phyloP scores from a whole-genome alignment of 2,888 invertebrate genomes.

The Rhingia rostrata region DNA sequence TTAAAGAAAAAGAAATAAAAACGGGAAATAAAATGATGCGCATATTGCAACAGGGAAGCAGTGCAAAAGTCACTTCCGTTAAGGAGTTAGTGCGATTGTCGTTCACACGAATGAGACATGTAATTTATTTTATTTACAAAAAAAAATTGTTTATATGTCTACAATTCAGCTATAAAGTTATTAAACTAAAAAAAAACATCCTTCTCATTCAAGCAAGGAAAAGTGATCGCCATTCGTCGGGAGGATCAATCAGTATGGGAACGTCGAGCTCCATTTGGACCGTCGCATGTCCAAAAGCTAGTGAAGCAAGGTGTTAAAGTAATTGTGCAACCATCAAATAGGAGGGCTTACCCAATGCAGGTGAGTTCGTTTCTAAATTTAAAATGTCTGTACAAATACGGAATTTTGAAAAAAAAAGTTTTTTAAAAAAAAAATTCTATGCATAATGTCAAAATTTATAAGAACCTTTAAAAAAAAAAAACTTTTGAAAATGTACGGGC shows the following conservation, averaged over 20 bases:
- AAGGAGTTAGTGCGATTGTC: slow-evolving; percentile 72
- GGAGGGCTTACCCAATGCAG: slow-evolving; percentile 98
- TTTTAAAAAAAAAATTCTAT: too few species aligned
- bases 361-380: slow-evolving; percentile 80
- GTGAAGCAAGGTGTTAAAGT: slow-evolving; percentile 95
- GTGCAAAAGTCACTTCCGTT: slow-evolving; percentile 67
- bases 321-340: slow-evolving; percentile 98
- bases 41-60: slow-evolving; percentile 78
- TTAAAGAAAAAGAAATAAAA: slow-evolving; percentile 32
- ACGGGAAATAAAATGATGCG: slow-evolving; percentile 78
- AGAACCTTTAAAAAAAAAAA: too few species aligned
- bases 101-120: slow-evolving; percentile 80
- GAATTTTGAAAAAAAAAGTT: too few species aligned
- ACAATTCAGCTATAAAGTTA: background rate
- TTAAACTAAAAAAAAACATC: background rate
- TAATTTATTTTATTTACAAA: slow-evolving; percentile 70
- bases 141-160: background rate
- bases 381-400: too few species aligned
- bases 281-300: slow-evolving; percentile 93
- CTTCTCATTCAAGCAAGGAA: slow-evolving; percentile 84
- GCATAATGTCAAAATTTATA: background rate
- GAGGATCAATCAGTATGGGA: slow-evolving; percentile 99
- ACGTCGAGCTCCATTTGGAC: slow-evolving; percentile 96
- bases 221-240: slow-evolving; percentile 92
- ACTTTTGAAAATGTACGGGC: too few species aligned